A percentile compares a stretch with the other conserved stretches of the same genome.
phyloP scores from a whole-genome alignment of 2,797 vertebrate genomes.

The Rhinichthys osculus region DNA sequence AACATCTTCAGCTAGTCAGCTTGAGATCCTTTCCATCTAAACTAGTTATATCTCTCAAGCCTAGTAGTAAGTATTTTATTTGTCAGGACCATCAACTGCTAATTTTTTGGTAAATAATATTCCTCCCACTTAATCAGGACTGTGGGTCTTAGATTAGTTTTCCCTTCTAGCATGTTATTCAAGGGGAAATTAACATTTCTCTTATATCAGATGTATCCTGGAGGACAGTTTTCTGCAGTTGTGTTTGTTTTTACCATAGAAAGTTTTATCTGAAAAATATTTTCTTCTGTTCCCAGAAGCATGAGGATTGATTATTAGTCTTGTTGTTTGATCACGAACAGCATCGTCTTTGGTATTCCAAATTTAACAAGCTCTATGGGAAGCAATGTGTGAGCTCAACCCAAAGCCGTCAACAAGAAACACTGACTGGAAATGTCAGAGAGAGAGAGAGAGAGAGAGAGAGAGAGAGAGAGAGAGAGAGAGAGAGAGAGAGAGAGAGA shows the following conservation, averaged over 20 bases:
- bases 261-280: not conserved
- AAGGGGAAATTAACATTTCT: slow-evolving; percentile 6
- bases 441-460: not conserved
- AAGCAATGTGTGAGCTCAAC: not conserved
- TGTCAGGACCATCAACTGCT: not conserved
- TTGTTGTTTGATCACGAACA: slow-evolving; percentile 4
- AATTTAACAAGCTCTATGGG: slow-evolving; percentile 38
- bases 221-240: not conserved
- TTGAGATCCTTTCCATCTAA: not conserved
- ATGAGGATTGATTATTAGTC: slow-evolving; percentile 32
- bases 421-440: slow-evolving; percentile 24
- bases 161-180: not conserved
- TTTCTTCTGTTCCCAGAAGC: slow-evolving; percentile 8
- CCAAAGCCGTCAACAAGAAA: slow-evolving; percentile 5
- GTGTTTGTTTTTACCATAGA: slow-evolving; percentile 10
- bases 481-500: too few relatives aligned
- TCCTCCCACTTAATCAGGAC: not conserved
- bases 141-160: not conserved
- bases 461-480: not conserved
- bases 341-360: slow-evolving; percentile 29
- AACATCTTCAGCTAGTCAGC: not conserved
- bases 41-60: not conserved
- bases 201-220: not conserved
- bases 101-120: not conserved
- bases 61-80: not conserved